A percentile compares a stretch with the other conserved stretches of the same genome.
phyloP scores from a whole-genome alignment of 2,888 invertebrate genomes.

The Auanema sp. region DNA sequence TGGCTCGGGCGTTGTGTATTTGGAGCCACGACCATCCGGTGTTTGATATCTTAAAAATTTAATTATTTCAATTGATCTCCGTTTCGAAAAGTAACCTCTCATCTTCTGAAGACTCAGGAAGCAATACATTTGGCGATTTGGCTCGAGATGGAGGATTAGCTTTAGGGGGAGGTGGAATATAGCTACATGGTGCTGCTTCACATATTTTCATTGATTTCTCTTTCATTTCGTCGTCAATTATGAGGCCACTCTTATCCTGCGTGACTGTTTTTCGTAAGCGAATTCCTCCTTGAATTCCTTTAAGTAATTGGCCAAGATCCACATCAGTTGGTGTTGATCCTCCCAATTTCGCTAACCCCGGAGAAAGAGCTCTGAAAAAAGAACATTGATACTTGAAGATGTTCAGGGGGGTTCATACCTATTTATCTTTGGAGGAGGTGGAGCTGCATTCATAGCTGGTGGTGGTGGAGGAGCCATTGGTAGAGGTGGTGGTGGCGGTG shows the following conservation, averaged over 20 bases:
- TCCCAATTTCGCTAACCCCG: conserved; percentile 45
- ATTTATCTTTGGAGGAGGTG: background rate
- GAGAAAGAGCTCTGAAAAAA: conserved; percentile 19
- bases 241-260: conserved; percentile 52
- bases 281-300: conserved; percentile 44
- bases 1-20: conserved; percentile 32
- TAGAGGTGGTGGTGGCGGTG: conserved; percentile 4
- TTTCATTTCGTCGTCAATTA: conserved; percentile 40
- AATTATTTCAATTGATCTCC: background rate
- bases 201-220: background rate
- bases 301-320: conserved; percentile 45
- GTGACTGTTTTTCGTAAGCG: conserved; percentile 49
- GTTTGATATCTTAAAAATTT: conserved; percentile 25
- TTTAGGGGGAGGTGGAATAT: too few species aligned
- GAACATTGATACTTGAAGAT: too few species aligned
- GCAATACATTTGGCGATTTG: background rate
- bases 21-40: conserved; percentile 14
- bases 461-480: background rate
- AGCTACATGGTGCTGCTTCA: background rate
- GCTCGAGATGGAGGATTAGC: too few species aligned
- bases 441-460: too few species aligned
- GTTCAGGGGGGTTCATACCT: too few species aligned
- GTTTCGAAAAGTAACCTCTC: conserved; percentile 1
- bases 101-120: background rate
- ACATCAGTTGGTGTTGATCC: conserved; percentile 32